Base-by-base conservation (phyloP, 2,113 vertebrate genomes). In the Xiphorhynchus elegans region DNA sequence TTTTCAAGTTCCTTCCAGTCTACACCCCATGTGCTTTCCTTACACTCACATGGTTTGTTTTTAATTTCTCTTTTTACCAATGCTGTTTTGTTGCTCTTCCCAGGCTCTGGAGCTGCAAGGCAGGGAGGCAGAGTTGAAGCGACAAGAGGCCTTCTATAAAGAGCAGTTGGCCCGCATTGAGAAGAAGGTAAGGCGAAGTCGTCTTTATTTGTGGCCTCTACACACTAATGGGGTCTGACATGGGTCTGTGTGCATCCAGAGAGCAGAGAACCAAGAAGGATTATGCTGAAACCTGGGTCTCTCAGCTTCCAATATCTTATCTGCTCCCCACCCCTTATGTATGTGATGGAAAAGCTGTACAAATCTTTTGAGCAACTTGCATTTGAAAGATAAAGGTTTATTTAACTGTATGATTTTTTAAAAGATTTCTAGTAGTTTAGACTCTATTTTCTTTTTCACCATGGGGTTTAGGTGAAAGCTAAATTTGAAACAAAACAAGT, bases 131-230 rank as follows among this genome's bases (percentile, higher is more conserved):
- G 99, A 99, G 92, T 73, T 99, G 87, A 96, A 97, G 59, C 93
- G 79, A 73, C 97, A 98, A 26, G 98, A 98, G 15, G 74, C 90
- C 80, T 99, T 99, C 97, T 99, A 98, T 66, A 99, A 98, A 87
- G 99, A 99, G 76, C 99, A 99, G 94, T 91, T 99, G 95, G 97
- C 97, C 53, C 97, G 87, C 86, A 98, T 99, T 76, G 99, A 99
- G 96, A 99, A 94, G 95, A 99, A 99, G 98, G 99, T 99, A 96
- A 96, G 96, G 31, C 35, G 10, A 2, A 25, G 31, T 25, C 88
- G 20, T 16, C 79, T 79, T 68, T 58, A 13, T 64, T 89, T 89
- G 15, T 18, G 47, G 4, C 40, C 39, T 39, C 67, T 60, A 24
- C 29, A 72, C 76, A 7, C 52, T 84, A 25, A 44, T 18, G 31